Base-by-base conservation (phyloP, 1,140 invertebrate species). In the Lucilia sericata region DNA sequence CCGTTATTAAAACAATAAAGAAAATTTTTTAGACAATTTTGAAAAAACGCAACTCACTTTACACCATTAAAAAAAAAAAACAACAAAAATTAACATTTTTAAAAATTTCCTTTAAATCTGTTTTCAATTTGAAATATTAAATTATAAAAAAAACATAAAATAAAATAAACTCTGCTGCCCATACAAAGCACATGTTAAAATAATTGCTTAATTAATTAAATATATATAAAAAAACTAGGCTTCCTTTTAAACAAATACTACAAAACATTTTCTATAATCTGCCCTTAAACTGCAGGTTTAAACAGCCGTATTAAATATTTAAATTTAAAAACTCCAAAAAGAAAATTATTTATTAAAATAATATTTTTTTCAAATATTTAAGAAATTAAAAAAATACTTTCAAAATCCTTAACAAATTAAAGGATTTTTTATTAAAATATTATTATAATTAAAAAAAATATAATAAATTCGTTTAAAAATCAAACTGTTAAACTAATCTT, bases 1-100 rank as follows among this genome's bases (percentile, higher is more conserved):
- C 65, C 65, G 65, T 70, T 70, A 70, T 70, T 19, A 70, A 70
- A 70, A 70, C 65, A 70, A 70, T 21, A 70, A 70, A 70, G n/a
- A 70, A 70, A 8, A 2, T 30, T 30, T 70, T 70, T 70, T 21
- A 70, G 65, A 70, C 65, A 70, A 70, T 70, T 70, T 70, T 70
- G 65, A 70, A 70, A 70, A 21, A 12, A 17, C 14, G 2, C 55
- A 60, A 70, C 19, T 70, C 65, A 70, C 19, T 70, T 70, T 70
- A 70, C 65, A 70, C 10, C 7, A 14, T 14, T 17, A 70, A 70
- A 5, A 25, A 70, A 21, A 19, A 25, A 70, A 65, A 2, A 14
- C 4, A 55, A 55, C 51, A 60, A 60, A 60, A 60, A 60, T 14
- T 0, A 60, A 70, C 65, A 12, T 70, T 70, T 70, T 19, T 25